phyloP scores from a whole-genome alignment of 2,113 vertebrate species.

The Poeciliopsis turrubarensis region DNA sequence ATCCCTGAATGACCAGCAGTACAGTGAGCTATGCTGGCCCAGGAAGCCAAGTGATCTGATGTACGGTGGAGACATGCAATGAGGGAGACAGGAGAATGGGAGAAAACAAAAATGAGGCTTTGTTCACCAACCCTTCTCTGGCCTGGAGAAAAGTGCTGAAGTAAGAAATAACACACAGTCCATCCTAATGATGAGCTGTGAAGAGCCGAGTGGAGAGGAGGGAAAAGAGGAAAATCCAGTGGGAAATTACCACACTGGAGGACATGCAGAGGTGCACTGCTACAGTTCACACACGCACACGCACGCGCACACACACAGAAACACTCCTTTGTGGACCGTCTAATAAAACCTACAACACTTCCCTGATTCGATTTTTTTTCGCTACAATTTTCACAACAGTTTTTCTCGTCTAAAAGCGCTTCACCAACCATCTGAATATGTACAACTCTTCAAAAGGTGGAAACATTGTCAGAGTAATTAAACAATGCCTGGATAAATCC shows the following conservation, averaged over 20 bases:
- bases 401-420: neutral
- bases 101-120: constrained; percentile 40
- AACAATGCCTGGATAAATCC: too few relatives aligned
- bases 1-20: constrained; percentile 37
- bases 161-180: constrained; percentile 59
- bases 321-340: neutral
- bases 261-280: constrained; percentile 23
- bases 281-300: constrained; percentile 2
- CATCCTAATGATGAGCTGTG: constrained; percentile 63
- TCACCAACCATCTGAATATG: constrained; percentile 18
- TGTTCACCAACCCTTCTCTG: constrained; percentile 27
- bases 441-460: neutral
- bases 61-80: neutral
- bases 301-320: neutral
- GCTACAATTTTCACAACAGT: constrained; percentile 21
- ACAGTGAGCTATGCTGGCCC: constrained; percentile 19
- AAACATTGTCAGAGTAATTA: too few relatives aligned
- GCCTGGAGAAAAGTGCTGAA: constrained; percentile 35
- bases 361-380: constrained; percentile 18
- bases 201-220: constrained; percentile 13
- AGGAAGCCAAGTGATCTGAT: constrained; percentile 36
- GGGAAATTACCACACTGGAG: constrained; percentile 42
- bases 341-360: constrained; percentile 41
- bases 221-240: constrained; percentile 35
- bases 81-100: constrained; percentile 1